phyloP scores from a whole-genome alignment of 2,888 invertebrate genomes.

The Hedya salicella region DNA sequence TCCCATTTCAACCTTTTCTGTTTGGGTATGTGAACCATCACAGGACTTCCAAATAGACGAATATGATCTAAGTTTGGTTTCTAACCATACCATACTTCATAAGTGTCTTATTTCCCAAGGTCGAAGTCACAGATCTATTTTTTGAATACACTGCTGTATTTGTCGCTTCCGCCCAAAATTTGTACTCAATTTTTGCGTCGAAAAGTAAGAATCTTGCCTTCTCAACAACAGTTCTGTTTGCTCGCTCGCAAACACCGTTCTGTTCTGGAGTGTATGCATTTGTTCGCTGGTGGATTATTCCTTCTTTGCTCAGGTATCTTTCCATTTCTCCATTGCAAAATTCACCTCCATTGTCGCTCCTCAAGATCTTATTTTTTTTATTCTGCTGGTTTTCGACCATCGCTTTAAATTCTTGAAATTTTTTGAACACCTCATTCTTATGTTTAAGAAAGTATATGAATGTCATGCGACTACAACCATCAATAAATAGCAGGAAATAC shows the following conservation, averaged over 20 bases:
- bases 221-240: too few species aligned
- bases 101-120: conserved; percentile 13
- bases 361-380: too few species aligned
- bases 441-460: too few species aligned
- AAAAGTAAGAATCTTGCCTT: conserved; percentile 26
- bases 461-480: conserved; percentile 54
- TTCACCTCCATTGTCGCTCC: too few species aligned
- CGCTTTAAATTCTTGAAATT: conserved; percentile 49
- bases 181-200: conserved; percentile 15
- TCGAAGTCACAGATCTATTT: conserved; percentile 24
- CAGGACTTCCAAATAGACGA: conserved; percentile 45
- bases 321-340: too few species aligned
- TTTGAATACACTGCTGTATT: conserved; percentile 31
- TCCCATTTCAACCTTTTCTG: conserved; percentile 49
- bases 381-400: conserved; percentile 53
- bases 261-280: too few species aligned
- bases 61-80: conserved; percentile 45
- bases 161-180: conserved; percentile 37
- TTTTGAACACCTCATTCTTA: conserved; percentile 50
- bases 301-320: too few species aligned
- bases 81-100: conserved; percentile 13
- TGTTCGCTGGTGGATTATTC: too few species aligned
- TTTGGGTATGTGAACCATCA: conserved; percentile 47
- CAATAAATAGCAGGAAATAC: conserved; percentile 55
- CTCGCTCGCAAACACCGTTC: too few species aligned